Conservation (phyloP, 2,113 vertebrate genomes). For the Podarcis raffonei region DNA sequence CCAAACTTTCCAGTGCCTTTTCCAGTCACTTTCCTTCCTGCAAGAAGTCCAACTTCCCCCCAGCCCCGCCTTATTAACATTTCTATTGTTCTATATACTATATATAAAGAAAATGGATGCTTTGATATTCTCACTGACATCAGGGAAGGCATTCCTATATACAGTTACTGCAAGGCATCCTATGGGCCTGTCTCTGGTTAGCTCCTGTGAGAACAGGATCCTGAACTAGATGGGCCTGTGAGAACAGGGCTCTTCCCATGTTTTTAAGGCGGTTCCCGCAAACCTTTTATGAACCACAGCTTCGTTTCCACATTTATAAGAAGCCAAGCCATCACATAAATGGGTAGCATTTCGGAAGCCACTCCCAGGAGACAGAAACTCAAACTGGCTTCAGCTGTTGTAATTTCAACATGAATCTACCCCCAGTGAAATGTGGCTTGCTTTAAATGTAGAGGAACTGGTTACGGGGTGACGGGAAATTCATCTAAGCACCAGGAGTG, state of each 20-base stretch:
- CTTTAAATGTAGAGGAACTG: background rate
- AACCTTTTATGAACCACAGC: background rate
- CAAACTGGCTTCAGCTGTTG: slow-evolving; percentile 19
- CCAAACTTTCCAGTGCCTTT: too few relatives aligned
- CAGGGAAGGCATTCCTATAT: background rate
- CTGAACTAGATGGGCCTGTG: too few relatives aligned
- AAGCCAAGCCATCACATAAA: slow-evolving; percentile 37
- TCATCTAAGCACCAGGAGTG: background rate
- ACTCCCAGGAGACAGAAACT: slow-evolving; percentile 63
- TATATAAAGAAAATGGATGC: background rate
- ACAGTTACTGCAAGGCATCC: background rate
- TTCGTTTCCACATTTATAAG: slow-evolving; percentile 9
- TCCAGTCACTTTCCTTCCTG: too few relatives aligned
- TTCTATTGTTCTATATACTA: background rate
- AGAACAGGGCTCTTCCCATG: too few relatives aligned
- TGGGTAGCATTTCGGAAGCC: slow-evolving; percentile 22
- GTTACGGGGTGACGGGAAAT: slow-evolving; percentile 7
- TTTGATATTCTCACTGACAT: slow-evolving; percentile 4
- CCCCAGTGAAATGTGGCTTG: slow-evolving; percentile 14
- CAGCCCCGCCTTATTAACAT: too few relatives aligned
- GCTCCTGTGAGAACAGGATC: too few relatives aligned
- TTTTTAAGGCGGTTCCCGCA: background rate
- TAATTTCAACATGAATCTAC: slow-evolving; percentile 20
- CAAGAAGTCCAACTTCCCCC: too few relatives aligned
- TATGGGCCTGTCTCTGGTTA: too few relatives aligned